phyloP scores from a whole-genome alignment of 2,113 vertebrate genomes.

The Hypocryptadius cinnamomeus region DNA sequence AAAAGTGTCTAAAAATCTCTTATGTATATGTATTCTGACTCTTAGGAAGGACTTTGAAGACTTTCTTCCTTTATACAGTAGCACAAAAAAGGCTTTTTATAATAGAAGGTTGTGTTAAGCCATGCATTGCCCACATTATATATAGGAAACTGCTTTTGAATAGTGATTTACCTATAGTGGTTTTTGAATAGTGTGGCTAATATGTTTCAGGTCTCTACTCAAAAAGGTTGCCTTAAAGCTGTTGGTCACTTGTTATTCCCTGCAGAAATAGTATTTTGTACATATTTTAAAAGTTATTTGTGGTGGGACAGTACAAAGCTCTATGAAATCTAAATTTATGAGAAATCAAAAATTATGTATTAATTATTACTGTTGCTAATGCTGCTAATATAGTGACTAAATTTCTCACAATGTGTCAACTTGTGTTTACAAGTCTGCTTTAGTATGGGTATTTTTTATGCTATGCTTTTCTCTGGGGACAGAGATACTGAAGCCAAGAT shows the following conservation, averaged over 20 bases:
- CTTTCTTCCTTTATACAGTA: background rate
- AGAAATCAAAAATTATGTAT: background rate
- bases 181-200: background rate
- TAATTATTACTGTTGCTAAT: background rate
- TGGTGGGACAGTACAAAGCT: background rate
- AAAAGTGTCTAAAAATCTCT: background rate
- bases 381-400: background rate
- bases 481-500: background rate
- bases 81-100: background rate
- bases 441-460: background rate
- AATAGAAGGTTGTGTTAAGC: background rate
- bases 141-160: background rate
- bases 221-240: background rate
- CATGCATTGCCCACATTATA: background rate
- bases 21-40: background rate
- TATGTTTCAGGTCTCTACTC: background rate
- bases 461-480: background rate
- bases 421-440: background rate
- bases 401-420: background rate
- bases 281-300: background rate
- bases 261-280: background rate
- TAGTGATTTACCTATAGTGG: background rate
- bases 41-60: background rate
- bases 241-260: background rate
- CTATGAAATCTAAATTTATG: background rate